Evolutionary conservation across 2,888 invertebrate species (phyloP).

Genomic region (Lasioglossum oenotherae): DNA sequence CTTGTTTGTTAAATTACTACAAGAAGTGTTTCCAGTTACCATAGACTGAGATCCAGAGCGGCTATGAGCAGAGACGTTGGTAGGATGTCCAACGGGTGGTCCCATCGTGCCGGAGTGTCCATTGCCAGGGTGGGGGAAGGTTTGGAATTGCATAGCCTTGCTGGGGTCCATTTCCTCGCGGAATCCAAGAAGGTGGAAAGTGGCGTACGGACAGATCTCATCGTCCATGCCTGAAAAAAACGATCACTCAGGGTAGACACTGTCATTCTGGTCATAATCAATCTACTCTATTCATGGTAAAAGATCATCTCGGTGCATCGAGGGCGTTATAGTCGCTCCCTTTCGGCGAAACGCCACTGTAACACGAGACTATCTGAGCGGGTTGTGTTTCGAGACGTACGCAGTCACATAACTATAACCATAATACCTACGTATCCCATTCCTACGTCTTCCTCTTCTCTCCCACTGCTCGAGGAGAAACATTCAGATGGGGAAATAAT

Average conservation of each 20-base stretch:
- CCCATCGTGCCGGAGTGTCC: slow-evolving; percentile 93
- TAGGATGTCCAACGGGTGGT: slow-evolving; percentile 89
- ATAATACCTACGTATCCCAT: slow-evolving; percentile 50
- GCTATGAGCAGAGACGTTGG: slow-evolving; percentile 92
- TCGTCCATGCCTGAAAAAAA: slow-evolving; percentile 93
- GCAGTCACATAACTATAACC: slow-evolving; percentile 5
- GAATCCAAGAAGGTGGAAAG: slow-evolving; percentile 97
- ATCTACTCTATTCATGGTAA: slow-evolving; percentile 42
- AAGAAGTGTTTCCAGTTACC: slow-evolving; percentile 85
- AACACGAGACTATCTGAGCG: slow-evolving; percentile 16
- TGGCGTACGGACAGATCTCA: slow-evolving; percentile 98
- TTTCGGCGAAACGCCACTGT: not conserved
- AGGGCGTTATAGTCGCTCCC: not conserved
- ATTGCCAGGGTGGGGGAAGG: slow-evolving; percentile 91
- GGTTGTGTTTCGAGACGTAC: slow-evolving; percentile 18
- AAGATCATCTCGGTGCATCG: slow-evolving; percentile 34
- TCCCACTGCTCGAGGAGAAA: slow-evolving; percentile 28
- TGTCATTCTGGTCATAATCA: slow-evolving; percentile 45
- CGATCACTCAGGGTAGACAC: slow-evolving; percentile 77
- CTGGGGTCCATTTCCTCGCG: slow-evolving; percentile 97
- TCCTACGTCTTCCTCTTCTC: slow-evolving; percentile 57
- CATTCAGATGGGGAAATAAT: slow-evolving; percentile 15
- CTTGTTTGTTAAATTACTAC: too few species aligned
- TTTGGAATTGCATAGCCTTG: slow-evolving; percentile 95
- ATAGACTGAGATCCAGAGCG: slow-evolving; percentile 96